phyloP scores from a whole-genome alignment of 2,888 invertebrate genomes.

The Epirrita christyi region DNA sequence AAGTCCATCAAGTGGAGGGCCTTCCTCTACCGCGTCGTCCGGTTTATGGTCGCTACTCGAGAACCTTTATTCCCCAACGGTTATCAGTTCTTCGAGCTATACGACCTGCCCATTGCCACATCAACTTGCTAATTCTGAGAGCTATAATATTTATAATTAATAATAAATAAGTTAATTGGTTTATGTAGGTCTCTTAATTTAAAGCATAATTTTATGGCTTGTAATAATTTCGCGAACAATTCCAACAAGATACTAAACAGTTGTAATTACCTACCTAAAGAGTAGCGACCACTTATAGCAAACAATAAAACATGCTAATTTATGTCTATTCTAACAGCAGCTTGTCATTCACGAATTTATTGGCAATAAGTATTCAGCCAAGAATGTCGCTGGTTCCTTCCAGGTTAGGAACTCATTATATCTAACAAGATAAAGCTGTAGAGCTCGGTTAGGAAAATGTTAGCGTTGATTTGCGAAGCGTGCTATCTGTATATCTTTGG shows the following conservation, averaged over 20 bases:
- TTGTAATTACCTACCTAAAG: constrained; percentile 28
- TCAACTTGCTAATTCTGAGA: no score
- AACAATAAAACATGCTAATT: constrained; percentile 34
- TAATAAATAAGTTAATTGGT: no score
- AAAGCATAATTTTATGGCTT: not conserved
- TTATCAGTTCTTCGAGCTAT: no score
- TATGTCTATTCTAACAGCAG: constrained; percentile 39
- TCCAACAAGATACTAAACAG: constrained; percentile 19
- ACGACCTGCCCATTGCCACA: no score
- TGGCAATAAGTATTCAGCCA: constrained; percentile 51
- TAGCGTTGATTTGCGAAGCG: constrained; percentile 41
- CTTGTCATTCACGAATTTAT: constrained; percentile 52
- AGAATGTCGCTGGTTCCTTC: constrained; percentile 67
- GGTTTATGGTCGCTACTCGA: no score
- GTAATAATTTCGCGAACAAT: constrained; percentile 8
- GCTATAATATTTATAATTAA: no score
- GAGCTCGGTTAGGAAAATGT: constrained; percentile 56
- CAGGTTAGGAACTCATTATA: constrained; percentile 78
- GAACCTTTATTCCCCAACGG: no score
- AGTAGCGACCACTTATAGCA: constrained; percentile 23
- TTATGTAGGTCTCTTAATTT: not conserved
- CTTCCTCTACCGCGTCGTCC: no score
- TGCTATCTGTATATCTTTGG: not conserved
- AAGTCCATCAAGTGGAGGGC: no score
- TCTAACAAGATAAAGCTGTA: constrained; percentile 67